Base-by-base conservation (phyloP, 2,113 vertebrate species). In the Brachypteracias leptosomus region DNA sequence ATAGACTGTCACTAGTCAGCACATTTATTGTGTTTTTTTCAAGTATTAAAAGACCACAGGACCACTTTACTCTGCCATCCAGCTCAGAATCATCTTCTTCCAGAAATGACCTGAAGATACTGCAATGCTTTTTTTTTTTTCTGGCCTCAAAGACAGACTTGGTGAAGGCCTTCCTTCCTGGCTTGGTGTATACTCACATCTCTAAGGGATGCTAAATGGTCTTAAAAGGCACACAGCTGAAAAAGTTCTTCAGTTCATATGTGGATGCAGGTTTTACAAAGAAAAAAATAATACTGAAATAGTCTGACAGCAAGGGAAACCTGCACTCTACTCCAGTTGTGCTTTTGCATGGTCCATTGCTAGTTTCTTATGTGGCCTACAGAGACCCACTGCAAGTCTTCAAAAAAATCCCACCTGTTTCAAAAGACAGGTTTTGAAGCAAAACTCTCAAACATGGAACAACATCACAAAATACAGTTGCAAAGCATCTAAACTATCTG, bases 61-160 rank as follows among this genome's bases (percentile, higher is more conserved):
- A 24, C 11, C 24, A 35, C 55, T 7, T 63, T 72, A 26, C 38
- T 55, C 61, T 61, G 81, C 46, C 62, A 52, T 16, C 20, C 29
- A 63, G 61, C n/a, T 89, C 26, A 85, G 26, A 85, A 54, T 10
- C 36, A 63, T 12, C 36, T 68, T 84, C 55, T 38, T 77, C 33
- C 55, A 11, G 1, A 85, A 86, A 44, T 0, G 0, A n/a, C 11
- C 15, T 42, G 5, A 85, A 88, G 51, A 73, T 54, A 73, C 3
- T 2, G 9, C 29, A 85, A 49, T 49, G 16, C 42, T 47, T 36
- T 18, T 42, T 2, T 4, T 36, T 33, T 28, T 11, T 62, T n/a
- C 58, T 57, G 14, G 31, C 19, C 22, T 70, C 36, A 85, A 67
- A 57, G 54, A 46, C 2, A 54, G 31, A 38, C 11, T 61, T 20